Conservation (phyloP, 2,113 vertebrate species). For the Salminus brasiliensis region DNA sequence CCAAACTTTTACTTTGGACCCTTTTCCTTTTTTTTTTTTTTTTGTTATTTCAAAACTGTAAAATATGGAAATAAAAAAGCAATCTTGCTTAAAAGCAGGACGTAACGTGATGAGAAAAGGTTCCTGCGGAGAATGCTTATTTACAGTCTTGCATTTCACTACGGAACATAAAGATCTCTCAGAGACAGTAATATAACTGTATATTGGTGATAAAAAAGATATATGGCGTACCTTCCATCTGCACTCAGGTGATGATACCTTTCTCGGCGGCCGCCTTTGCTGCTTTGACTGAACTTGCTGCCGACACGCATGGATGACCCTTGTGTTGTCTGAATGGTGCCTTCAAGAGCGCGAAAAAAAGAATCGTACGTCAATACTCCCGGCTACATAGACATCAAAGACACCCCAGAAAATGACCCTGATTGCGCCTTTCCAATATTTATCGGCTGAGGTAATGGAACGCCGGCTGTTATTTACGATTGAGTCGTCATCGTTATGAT, state of each 20-base stretch:
- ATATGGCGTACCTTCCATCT: not conserved
- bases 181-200: not conserved
- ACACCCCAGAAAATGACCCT: not conserved
- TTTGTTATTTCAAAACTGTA: too few species aligned
- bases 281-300: not conserved
- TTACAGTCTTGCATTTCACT: not conserved
- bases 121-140: not conserved
- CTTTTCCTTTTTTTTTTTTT: too few species aligned
- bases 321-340: not conserved
- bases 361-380: not conserved
- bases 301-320: not conserved
- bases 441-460: slow-evolving; percentile 1
- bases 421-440: slow-evolving; percentile 5
- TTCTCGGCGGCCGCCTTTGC: not conserved
- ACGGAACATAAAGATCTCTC: not conserved
- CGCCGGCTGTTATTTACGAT: slow-evolving; percentile 18
- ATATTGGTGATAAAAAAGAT: not conserved
- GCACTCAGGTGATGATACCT: slow-evolving; percentile 10
- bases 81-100: not conserved
- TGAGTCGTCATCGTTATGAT: slow-evolving; percentile 50
- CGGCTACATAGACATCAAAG: not conserved
- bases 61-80: not conserved
- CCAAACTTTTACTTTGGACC: too few species aligned
- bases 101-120: not conserved
- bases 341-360: not conserved